Percentiles rank a stretch among this genome's conserved stretches.
Conservation (phyloP, 2,113 vertebrate species). For the Rhinogobius similis region DNA sequence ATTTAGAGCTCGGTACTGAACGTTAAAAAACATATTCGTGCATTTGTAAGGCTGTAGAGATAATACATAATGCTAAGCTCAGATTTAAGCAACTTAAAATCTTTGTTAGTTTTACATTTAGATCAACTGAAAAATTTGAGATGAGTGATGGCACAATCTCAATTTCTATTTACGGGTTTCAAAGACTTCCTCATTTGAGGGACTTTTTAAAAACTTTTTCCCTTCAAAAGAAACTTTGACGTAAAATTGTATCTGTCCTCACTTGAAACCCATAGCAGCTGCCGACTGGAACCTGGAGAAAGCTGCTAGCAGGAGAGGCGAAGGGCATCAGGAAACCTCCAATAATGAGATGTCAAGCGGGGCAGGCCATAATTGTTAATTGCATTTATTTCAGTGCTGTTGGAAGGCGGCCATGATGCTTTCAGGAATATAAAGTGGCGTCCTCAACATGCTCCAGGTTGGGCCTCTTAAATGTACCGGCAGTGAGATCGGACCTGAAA, state of each 20-base stretch:
- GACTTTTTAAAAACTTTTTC: too few species aligned
- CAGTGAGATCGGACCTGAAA: constrained; percentile 61
- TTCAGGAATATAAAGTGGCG: constrained; percentile 74
- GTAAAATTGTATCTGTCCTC: not conserved
- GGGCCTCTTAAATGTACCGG: constrained; percentile 59
- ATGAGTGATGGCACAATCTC: too few species aligned
- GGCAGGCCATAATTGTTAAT: constrained; percentile 74
- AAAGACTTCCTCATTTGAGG: too few species aligned
- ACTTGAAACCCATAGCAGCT: not conserved
- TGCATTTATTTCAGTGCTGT: constrained; percentile 70
- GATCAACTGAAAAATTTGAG: too few species aligned
- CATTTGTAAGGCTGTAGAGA: too few species aligned
- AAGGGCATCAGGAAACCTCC: constrained; percentile 69
- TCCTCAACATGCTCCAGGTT: constrained; percentile 70
- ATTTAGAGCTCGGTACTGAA: too few species aligned
- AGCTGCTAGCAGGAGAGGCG: constrained; percentile 42
- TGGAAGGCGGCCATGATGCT: constrained; percentile 70
- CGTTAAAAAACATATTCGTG: too few species aligned
- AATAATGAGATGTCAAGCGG: constrained; percentile 76
- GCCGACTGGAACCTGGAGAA: not conserved
- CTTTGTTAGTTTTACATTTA: too few species aligned
- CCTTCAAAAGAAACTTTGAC: too few species aligned
- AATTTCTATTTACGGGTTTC: too few species aligned
- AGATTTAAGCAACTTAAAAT: too few species aligned
- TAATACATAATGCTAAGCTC: too few species aligned